phyloP scores from a whole-genome alignment of 2,888 invertebrate genomes.

The Rhopalosiphum nymphaeae region DNA sequence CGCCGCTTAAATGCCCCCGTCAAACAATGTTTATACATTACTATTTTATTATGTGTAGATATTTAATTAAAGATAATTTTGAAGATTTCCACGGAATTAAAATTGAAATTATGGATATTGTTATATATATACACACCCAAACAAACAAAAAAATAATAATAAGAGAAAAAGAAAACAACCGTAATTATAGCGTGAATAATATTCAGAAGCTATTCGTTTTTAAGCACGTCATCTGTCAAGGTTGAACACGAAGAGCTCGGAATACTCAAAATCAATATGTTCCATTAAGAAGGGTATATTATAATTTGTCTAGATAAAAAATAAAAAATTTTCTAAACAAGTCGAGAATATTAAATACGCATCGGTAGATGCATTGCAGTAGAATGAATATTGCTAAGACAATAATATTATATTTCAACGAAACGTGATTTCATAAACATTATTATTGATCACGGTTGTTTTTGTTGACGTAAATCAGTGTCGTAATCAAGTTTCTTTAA shows the following conservation, averaged over 20 bases:
- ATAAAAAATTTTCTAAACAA: slow-evolving; percentile 20
- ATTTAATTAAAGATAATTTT: background rate
- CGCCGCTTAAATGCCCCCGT: background rate
- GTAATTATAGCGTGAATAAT: slow-evolving; percentile 11
- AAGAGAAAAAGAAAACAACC: background rate
- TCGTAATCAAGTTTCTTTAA: background rate
- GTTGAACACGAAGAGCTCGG: slow-evolving; percentile 1
- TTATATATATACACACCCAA: too few species aligned
- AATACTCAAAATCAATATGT: slow-evolving; percentile 36
- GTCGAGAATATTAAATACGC: background rate
- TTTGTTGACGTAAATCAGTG: background rate
- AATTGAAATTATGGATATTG: background rate
- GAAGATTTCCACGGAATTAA: background rate
- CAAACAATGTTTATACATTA: background rate
- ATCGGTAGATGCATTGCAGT: background rate
- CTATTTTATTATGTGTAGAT: background rate
- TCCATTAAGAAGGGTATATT: background rate
- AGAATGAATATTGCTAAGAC: background rate
- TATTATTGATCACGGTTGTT: background rate
- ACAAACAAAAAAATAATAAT: background rate
- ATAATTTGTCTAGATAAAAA: background rate
- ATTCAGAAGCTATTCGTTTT: background rate
- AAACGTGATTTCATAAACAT: background rate
- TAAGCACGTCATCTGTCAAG: background rate
- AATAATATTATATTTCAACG: background rate